Conservation (phyloP, 2,888 invertebrate genomes). For the Napeogenes sylphis region DNA sequence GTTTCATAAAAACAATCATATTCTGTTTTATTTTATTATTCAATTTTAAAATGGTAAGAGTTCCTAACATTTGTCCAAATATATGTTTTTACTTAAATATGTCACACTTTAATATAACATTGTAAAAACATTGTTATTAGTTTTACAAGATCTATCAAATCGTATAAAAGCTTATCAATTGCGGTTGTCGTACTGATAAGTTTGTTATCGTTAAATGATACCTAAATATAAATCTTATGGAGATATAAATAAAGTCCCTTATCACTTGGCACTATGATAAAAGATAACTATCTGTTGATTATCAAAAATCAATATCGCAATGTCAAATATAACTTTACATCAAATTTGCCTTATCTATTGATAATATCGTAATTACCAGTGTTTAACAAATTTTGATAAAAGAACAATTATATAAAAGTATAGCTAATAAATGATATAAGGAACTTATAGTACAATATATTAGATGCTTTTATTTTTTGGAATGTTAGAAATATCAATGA, state of each 20-base stretch:
- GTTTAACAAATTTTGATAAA: conserved; percentile 5
- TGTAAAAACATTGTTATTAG: too few relatives aligned
- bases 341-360: conserved; percentile 39
- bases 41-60: too few relatives aligned
- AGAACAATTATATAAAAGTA: too few relatives aligned
- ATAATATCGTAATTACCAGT: not conserved
- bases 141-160: not conserved
- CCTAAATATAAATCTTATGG: not conserved
- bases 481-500: too few relatives aligned
- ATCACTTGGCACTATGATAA: not conserved
- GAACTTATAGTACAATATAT: too few relatives aligned
- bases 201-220: not conserved
- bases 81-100: too few relatives aligned
- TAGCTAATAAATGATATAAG: not conserved
- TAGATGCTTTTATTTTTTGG: too few relatives aligned
- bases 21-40: too few relatives aligned
- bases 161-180: not conserved
- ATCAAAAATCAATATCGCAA: conserved; percentile 27
- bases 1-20: too few relatives aligned
- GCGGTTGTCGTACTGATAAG: too few relatives aligned
- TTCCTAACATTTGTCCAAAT: too few relatives aligned
- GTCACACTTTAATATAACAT: too few relatives aligned
- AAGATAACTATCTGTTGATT: not conserved
- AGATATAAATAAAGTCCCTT: not conserved
- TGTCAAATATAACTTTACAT: conserved; percentile 30